Evolutionary conservation across 2,797 vertebrate genomes (phyloP).

Genomic region (Hydrolagus colliei): DNA sequence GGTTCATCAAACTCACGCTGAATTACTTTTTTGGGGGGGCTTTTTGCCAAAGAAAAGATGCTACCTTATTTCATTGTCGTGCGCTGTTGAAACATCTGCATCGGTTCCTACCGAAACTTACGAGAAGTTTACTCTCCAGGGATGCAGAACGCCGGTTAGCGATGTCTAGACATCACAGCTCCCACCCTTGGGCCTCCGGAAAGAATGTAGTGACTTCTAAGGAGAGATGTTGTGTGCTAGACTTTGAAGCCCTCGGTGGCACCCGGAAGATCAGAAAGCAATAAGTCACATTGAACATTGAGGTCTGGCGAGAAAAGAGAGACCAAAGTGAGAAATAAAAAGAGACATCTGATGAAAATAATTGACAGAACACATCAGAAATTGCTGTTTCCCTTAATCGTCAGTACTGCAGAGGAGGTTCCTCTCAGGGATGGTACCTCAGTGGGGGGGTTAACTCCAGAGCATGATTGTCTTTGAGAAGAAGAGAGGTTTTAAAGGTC

Average conservation of each 20-base stretch:
- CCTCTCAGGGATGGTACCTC: neutral
- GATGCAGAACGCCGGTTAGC: neutral
- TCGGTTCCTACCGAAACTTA: neutral
- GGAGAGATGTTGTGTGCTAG: neutral
- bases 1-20: neutral
- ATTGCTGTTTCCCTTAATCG: neutral
- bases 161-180: slow-evolving; percentile 3
- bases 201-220: slow-evolving; percentile 8
- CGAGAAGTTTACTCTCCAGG: neutral
- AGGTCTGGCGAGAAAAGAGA: neutral
- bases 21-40: neutral
- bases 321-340: neutral
- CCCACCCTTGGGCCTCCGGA: neutral
- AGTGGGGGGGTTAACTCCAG: neutral
- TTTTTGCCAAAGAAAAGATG: too few species aligned
- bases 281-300: neutral
- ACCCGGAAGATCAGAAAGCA: neutral
- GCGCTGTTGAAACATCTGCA: neutral
- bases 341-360: neutral
- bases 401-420: neutral
- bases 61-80: too few species aligned
- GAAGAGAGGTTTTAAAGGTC: too few species aligned
- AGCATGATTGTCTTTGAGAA: too few species aligned
- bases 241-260: neutral
- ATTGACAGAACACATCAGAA: too few species aligned